phyloP scores from a whole-genome alignment of 2,797 vertebrate genomes.

The Sebastes taczanowskii region DNA sequence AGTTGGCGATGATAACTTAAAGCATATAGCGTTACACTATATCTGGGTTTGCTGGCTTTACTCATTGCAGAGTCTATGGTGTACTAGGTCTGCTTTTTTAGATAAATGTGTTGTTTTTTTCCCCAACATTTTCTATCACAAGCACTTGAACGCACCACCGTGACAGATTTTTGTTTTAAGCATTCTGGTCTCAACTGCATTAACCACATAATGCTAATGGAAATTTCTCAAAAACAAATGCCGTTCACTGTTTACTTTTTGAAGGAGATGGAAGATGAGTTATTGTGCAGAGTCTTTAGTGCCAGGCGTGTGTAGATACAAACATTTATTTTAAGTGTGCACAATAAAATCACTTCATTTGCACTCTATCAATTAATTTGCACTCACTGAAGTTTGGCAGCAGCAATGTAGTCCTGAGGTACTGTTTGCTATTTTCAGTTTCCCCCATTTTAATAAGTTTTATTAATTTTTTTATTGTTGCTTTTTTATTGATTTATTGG shows the following conservation, averaged over 20 bases:
- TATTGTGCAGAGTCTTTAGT: not conserved
- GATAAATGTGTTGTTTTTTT: no score
- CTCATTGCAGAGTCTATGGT: not conserved
- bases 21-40: not conserved
- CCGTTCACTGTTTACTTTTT: no score
- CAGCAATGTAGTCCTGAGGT: constrained; percentile 8
- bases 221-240: no score
- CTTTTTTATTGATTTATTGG: constrained; percentile 20
- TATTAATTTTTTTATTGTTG: not conserved
- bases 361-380: constrained; percentile 30
- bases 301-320: not conserved
- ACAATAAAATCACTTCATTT: constrained; percentile 38
- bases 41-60: not conserved
- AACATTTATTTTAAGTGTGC: constrained; percentile 23
- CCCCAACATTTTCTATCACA: no score
- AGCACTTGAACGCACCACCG: no score
- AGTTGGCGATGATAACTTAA: not conserved
- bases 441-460: not conserved
- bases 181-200: no score
- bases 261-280: not conserved
- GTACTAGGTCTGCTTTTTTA: no score
- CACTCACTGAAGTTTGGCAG: constrained; percentile 19
- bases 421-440: not conserved
- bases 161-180: no score
- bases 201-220: no score